phyloP scores from a whole-genome alignment of 1,140 invertebrate genomes.

The Drosophila arizonae region DNA sequence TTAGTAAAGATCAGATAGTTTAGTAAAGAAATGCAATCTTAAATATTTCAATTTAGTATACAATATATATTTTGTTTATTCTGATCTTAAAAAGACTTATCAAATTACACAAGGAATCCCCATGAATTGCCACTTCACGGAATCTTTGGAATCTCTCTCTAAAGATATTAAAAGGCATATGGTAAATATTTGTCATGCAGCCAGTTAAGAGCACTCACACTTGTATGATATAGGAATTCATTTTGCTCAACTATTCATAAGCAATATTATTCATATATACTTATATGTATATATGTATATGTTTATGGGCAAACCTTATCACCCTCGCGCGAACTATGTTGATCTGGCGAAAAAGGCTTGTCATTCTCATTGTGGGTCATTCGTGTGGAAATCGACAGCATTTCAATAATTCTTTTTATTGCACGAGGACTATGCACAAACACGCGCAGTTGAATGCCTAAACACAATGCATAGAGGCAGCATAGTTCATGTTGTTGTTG shows the following conservation, averaged over 20 bases:
- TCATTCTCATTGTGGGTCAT: conserved; percentile 41
- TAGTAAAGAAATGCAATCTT: no score
- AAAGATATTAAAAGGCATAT: background rate
- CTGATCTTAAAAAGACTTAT: no score
- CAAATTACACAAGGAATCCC: no score
- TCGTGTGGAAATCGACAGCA: conserved; percentile 64
- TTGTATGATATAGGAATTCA: background rate
- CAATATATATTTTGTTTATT: no score
- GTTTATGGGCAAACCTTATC: conserved; percentile 27
- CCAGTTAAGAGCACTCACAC: conserved; percentile 4
- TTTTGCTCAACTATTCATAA: conserved; percentile 34
- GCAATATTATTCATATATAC: conserved; percentile 41
- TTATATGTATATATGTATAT: no score
- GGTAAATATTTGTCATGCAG: conserved; percentile 14
- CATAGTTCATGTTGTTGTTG: conserved; percentile 32
- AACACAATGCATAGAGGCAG: conserved; percentile 36
- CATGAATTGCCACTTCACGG: no score
- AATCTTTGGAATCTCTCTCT: background rate
- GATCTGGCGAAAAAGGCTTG: conserved; percentile 30
- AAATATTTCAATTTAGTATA: no score
- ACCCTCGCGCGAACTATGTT: conserved; percentile 50
- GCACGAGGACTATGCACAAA: conserved; percentile 54
- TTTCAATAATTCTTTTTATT: conserved; percentile 70
- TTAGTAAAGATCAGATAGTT: no score
- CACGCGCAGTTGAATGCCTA: conserved; percentile 49